Percentiles rank a stretch among this genome's conserved stretches.
Evolutionary conservation across 2,888 invertebrate genomes (phyloP).

Genomic region (Leptinotarsa haldemani): DNA sequence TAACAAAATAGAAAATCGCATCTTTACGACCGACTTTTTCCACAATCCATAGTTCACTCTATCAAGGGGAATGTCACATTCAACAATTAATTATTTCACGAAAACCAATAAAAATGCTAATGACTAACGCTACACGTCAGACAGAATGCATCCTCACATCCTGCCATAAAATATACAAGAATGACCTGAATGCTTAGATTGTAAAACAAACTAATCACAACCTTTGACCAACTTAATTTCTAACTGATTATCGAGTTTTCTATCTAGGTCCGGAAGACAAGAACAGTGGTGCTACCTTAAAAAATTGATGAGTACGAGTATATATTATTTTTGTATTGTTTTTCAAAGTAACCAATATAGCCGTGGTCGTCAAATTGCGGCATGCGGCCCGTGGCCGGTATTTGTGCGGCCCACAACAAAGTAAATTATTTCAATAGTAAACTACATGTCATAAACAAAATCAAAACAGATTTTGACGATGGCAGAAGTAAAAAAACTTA

Average conservation of each 20-base stretch:
- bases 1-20: not conserved
- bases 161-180: not conserved
- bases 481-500: no score
- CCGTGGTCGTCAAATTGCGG: no score
- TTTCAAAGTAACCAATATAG: no score
- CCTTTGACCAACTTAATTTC: slow-evolving; percentile 30
- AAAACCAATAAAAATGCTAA: slow-evolving; percentile 13
- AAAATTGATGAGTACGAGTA: no score
- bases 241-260: slow-evolving; percentile 25
- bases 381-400: no score
- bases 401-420: no score
- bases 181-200: slow-evolving; percentile 21
- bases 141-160: slow-evolving; percentile 6
- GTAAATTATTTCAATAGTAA: no score
- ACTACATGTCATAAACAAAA: no score
- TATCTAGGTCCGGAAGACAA: not conserved
- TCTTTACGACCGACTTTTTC: not conserved
- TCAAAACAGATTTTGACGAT: no score
- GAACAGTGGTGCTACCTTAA: no score
- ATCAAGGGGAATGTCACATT: not conserved
- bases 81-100: not conserved
- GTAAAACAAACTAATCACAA: slow-evolving; percentile 23
- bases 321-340: no score
- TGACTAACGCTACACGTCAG: slow-evolving; percentile 6
- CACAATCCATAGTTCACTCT: not conserved